Evolutionary conservation across 2,797 vertebrate species (phyloP), one percentile per base, ranked within the genome.

Genomic region (Xenentodon cancila): DNA sequence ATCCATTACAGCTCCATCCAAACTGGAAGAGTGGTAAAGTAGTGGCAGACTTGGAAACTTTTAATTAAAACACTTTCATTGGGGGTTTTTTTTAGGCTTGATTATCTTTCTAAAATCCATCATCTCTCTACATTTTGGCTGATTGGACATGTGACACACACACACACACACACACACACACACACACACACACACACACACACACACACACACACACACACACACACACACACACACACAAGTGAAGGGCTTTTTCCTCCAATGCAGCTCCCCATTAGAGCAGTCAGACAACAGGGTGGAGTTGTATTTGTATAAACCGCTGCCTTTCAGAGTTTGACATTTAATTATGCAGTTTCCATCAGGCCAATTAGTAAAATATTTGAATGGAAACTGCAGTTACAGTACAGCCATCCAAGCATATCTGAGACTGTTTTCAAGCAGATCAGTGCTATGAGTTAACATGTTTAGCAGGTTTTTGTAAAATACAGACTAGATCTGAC

Each of bases 1-100:
- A 73, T 77, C 56, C 70, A 71, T 82, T 65, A 62, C 30, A 37
- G 45, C 68, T 59, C 57, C 53, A 75, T 78, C 66, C 64, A 58
- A 68, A 73, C 61, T 63, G 50, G 47, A 73, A 82, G 74, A 71
- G 58, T 32, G 18, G 21, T 40, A 11, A 69, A 64, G 57, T 32
- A 18, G 21, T 61, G 64, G 53, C 13, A 53, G 13, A 60, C 45
- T 58, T 49, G 49, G 18, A 75, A 73, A 66, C 47, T 52, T 65
- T 65, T 52, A 60, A 63, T 83, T 54, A 68, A 62, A 68, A n/a
- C 27, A 3, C 37, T 49, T 15, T 62, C 55, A 51, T 50, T 27
- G 57, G 3, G 37, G 13, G 15, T 40, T 40, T 40, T 25, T 45
- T 46, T 34, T 52, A 59, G 44, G 52, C 19, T 30, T 55, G 8